Evolutionary conservation across 1,140 invertebrate genomes (phyloP), one percentile per base, ranked within the genome.

Genomic region (Proctacanthus coquilletti): DNA sequence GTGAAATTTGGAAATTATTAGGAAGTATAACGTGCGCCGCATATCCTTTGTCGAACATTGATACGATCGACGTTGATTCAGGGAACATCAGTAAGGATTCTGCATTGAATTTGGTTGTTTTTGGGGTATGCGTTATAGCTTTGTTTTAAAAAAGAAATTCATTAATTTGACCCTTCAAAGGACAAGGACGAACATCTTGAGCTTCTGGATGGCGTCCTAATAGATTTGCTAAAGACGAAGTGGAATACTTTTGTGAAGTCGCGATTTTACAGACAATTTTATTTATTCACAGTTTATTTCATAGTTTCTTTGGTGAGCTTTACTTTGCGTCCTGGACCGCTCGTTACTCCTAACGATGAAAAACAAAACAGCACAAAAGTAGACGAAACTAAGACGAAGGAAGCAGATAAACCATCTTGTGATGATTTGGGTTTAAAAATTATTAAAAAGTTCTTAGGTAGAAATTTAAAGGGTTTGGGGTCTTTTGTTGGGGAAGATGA

Each of bases 221-320:
- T 94, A 4, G 89, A 97, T 60, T 70, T 98, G 6, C 60, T 98
- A 6, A 81, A 94, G 55, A 91, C 91, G 0, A 98, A 98, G 66
- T 98, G 94, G 94, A 88, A 94, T 48, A 86, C 91, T 0, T 98
- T 95, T 64, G 87, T 92, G 2, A 92, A 92, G 62, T 86, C 78
- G 39, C 87, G 89, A 42, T 96, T 95, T 57, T 95, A 94, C 53
- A 69, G 82, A 6, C 83, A 92, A 52, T 93, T 96, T 54, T 79
- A 87, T 38, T 65, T 89, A 19, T 96, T 96, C 54, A 70, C 78
- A 1, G 72, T 83, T 21, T 95, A 95, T 61, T 96, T 95, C 50
- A 47, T 92, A 1, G 65, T 92, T 2, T 92, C 88, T 5, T 57
- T 89, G 19, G 69, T 85, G 5, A 85, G 84, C 46, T 94, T 95